Base-by-base conservation (phyloP, 2,888 invertebrate species). In the Achlya flavicornis region DNA sequence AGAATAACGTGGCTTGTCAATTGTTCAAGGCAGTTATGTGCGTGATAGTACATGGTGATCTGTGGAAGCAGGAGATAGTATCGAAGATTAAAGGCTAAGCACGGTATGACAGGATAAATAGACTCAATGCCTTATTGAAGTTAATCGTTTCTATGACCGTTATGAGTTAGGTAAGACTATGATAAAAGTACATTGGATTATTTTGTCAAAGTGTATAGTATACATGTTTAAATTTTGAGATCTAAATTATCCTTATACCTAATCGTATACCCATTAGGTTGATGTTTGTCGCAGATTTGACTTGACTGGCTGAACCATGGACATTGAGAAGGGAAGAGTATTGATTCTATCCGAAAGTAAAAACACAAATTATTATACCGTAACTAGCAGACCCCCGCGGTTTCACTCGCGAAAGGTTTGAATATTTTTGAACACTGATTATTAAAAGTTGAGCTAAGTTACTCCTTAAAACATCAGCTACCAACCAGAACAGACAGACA, bases 41-140 rank as follows among this genome's bases (percentile, higher is more conserved):
- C 77, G 72, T 76, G 82, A 82, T 69, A 66, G 78, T 85, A 84
- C 79, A 41, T n/a, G 76, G 70, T 71, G 77, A 77, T 80, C 76
- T 76, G 77, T 79, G 72, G 81, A 79, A 77, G 77, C 75, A 69
- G 72, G 71, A 78, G 78, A 81, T 79, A 76, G 75, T 79, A 84
- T 82, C 79, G 73, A 74, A 76, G 61, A 66, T 67, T 64, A 75
- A 75, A 66, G 70, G 73, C 71, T 79, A 74, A 80, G 71, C 69
- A 75, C 73, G 68, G 68, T 74, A 69, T 78, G 79, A 79, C 79
- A 77, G 73, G 71, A 69, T 80, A 80, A 79, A 79, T 79, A 75
- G 69, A 78, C 70, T 26, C 75, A 70, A 77, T 74, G 73, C 77
- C 79, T 76, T 81, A 77, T 80, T 80, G 69, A 74, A 79, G 73